phyloP scores from a whole-genome alignment of 2,888 invertebrate species.

The Cephus nigrinus region DNA sequence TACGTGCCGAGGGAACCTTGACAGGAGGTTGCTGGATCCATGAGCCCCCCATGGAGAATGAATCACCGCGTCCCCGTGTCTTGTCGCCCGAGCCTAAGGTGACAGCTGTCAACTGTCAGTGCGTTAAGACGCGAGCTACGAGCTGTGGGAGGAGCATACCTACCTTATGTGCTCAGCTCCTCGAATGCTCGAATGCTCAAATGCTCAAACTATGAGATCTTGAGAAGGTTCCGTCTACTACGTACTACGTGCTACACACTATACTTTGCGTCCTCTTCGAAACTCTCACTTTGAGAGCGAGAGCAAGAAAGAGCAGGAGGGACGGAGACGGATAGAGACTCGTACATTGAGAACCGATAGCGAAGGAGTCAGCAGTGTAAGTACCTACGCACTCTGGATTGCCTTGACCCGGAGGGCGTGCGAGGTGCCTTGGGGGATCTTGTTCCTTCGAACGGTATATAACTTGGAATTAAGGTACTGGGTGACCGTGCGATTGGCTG shows the following conservation, averaged over 20 bases:
- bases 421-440: conserved; percentile 30
- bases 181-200: background rate
- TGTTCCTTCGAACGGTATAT: conserved; percentile 31
- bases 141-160: conserved; percentile 29
- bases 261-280: background rate
- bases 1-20: conserved; percentile 53
- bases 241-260: background rate
- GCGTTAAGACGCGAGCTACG: conserved; percentile 8
- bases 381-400: conserved; percentile 34
- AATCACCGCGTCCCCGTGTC: conserved; percentile 59
- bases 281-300: background rate
- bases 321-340: background rate
- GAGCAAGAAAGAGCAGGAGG: background rate
- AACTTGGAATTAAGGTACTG: conserved; percentile 44
- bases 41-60: conserved; percentile 47
- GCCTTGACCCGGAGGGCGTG: conserved; percentile 56
- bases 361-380: background rate
- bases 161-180: background rate
- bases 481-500: conserved; percentile 42
- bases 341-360: background rate
- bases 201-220: background rate
- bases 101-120: conserved; percentile 60
- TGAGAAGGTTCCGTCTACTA: background rate
- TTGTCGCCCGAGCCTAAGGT: conserved; percentile 56
- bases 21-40: conserved; percentile 60